Conservation (phyloP, 2,113 vertebrate genomes). For the Pelmatolapia mariae region DNA sequence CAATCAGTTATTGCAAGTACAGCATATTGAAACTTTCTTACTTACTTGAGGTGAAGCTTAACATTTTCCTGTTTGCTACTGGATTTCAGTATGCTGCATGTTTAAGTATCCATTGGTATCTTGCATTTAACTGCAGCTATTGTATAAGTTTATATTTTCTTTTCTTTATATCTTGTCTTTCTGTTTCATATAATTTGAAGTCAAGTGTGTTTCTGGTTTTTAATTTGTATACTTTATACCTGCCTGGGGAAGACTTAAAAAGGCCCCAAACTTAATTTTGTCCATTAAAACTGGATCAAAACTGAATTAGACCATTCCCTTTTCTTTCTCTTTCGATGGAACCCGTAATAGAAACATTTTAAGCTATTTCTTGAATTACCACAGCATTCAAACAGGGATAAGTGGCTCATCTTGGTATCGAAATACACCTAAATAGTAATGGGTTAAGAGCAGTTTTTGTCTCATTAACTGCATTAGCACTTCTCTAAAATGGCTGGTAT, state of each 20-base stretch:
- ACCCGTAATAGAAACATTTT: constrained; percentile 63
- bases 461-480: constrained; percentile 76
- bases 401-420: constrained; percentile 63
- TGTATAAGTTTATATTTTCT: neutral
- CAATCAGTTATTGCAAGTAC: neutral
- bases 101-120: neutral
- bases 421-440: constrained; percentile 67
- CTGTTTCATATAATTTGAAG: neutral
- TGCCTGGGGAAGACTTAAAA: neutral
- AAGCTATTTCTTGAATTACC: constrained; percentile 32
- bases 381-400: constrained; percentile 69
- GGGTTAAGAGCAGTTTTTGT: constrained; percentile 68
- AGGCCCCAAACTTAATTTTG: neutral
- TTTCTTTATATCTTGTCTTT: neutral
- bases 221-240: neutral
- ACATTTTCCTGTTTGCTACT: neutral
- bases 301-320: neutral
- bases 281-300: neutral
- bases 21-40: neutral
- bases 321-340: constrained; percentile 1
- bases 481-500: constrained; percentile 57
- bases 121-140: neutral
- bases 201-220: neutral
- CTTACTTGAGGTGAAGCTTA: neutral
- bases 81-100: neutral